Evolutionary conservation across 1,140 invertebrate species (phyloP).

Genomic region (Drosophila melanica): DNA sequence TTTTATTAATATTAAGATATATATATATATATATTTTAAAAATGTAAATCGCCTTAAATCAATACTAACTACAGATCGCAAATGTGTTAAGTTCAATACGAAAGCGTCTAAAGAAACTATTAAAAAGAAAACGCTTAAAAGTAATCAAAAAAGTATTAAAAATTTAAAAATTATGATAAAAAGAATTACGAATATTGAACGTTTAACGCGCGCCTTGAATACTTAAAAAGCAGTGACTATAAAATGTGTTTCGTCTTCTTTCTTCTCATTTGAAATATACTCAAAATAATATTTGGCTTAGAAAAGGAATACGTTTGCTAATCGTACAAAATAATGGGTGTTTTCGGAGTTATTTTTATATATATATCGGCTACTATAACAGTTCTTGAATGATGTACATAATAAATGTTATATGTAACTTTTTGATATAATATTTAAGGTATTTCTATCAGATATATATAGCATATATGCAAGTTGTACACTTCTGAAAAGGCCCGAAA

Average conservation of each 20-base stretch:
- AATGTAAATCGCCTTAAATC: conserved; percentile 61
- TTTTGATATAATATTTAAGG: too few relatives aligned
- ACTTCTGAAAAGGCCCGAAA: conserved; percentile 67
- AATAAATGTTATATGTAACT: too few relatives aligned
- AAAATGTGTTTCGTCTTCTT: conserved; percentile 38
- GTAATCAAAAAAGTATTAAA: conserved; percentile 16
- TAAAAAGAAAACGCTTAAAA: conserved; percentile 27
- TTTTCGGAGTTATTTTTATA: conserved; percentile 9
- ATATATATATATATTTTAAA: conserved; percentile 39
- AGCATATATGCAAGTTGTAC: conserved; percentile 60
- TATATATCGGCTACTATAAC: too few relatives aligned
- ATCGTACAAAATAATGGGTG: conserved; percentile 16
- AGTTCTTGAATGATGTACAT: too few relatives aligned
- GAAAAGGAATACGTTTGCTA: conserved; percentile 54
- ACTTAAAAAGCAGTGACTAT: conserved; percentile 78
- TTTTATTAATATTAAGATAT: conserved; percentile 25
- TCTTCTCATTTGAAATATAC: conserved; percentile 36
- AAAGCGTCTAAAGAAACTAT: conserved; percentile 36
- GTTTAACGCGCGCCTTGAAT: conserved; percentile 18
- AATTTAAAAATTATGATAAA: conserved; percentile 41
- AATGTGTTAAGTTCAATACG: conserved; percentile 38
- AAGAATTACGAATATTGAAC: conserved; percentile 30
- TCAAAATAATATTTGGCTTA: conserved; percentile 73
- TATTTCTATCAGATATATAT: conserved; percentile 49
- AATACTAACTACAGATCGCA: conserved; percentile 49